phyloP scores from a whole-genome alignment of 2,113 vertebrate genomes.

The Microcebus jonahi region DNA sequence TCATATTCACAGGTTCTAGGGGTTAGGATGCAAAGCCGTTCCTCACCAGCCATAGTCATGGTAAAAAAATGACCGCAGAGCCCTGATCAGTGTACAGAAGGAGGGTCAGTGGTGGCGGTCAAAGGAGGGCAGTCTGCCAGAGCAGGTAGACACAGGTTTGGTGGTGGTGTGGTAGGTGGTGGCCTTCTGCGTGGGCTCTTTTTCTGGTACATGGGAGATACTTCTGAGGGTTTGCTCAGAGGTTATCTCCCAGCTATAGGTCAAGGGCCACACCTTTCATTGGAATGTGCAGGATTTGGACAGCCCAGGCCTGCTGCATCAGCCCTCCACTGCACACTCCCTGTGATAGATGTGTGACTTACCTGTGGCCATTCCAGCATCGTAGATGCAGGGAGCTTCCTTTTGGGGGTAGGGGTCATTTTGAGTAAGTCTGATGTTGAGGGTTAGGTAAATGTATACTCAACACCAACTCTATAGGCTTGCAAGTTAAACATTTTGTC shows the following conservation, averaged over 20 bases:
- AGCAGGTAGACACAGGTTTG: neutral
- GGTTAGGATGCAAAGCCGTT: neutral
- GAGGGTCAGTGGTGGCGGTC: no score
- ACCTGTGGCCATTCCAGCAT: neutral
- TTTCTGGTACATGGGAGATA: neutral
- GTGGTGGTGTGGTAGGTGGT: neutral
- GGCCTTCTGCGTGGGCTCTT: neutral
- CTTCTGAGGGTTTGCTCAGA: neutral
- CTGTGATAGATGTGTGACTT: neutral
- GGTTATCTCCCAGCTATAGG: neutral
- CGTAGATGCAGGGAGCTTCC: neutral
- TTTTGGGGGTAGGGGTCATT: neutral
- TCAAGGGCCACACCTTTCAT: neutral
- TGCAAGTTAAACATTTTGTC: neutral
- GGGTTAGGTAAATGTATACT: neutral
- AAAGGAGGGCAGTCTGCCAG: neutral
- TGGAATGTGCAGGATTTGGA: neutral
- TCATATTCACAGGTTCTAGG: neutral
- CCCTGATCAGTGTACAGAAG: neutral
- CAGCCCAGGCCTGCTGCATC: neutral
- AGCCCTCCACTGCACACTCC: neutral
- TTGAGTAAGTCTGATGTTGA: neutral
- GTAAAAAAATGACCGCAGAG: neutral
- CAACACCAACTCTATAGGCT: neutral
- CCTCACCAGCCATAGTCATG: neutral